These are phyloP conservation scores for Sinocyclocheilus maitianheensis DNA, from an alignment of 2,113 vertebrate genomes.

Conservation along the genomic window DNA sequence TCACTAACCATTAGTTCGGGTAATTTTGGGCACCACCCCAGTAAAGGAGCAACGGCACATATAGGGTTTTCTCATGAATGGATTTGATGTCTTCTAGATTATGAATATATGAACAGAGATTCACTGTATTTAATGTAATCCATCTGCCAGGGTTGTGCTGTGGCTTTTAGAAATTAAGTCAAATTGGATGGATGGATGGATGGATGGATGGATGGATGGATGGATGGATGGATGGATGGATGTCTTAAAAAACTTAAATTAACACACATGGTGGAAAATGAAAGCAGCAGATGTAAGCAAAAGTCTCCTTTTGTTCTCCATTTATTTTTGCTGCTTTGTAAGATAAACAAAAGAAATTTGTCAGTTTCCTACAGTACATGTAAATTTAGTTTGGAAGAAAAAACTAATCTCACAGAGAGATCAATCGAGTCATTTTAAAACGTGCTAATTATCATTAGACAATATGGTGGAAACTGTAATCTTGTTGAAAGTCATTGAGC, in stretches of 20 bases:
- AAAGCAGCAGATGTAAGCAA: neutral
- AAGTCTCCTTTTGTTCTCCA: neutral
- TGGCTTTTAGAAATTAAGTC: neutral
- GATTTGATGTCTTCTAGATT: neutral
- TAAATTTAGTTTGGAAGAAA: neutral
- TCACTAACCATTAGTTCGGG: conserved; percentile 8
- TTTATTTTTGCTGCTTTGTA: neutral
- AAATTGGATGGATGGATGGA: neutral
- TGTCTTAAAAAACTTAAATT: too few species aligned
- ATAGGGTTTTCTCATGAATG: neutral
- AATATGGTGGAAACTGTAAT: neutral
- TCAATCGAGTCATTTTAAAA: conserved; percentile 8
- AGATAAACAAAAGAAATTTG: neutral
- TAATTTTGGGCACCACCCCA: conserved; percentile 6
- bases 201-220: neutral
- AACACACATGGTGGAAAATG: too few species aligned
- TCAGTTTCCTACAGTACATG: neutral
- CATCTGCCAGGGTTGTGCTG: neutral
- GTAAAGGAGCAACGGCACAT: neutral
- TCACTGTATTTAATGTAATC: neutral
- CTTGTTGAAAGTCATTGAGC: conserved; percentile 4
- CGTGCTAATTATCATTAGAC: conserved; percentile 21
- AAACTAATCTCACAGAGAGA: neutral
- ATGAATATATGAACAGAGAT: neutral
- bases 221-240: neutral